Evolutionary conservation across 1,140 invertebrate genomes (phyloP).

Genomic region (Nasonia giraulti): DNA sequence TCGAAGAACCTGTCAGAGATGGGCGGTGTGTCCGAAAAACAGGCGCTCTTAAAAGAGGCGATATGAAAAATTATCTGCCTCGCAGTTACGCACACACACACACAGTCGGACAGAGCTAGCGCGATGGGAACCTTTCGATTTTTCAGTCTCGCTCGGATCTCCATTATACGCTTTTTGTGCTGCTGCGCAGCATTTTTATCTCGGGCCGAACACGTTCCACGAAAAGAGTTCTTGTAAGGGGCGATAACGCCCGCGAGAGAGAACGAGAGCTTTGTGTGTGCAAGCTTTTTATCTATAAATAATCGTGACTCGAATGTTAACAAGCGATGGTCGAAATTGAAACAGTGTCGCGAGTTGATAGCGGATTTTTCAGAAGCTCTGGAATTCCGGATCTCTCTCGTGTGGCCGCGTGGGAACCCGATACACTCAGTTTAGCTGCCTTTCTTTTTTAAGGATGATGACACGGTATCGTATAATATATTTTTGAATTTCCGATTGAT

Average conservation of each 20-base stretch:
- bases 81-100: background rate
- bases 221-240: conserved; percentile 47
- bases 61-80: conserved; percentile 53
- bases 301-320: conserved; percentile 51
- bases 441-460: too few relatives aligned
- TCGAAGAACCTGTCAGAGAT: conserved; percentile 9
- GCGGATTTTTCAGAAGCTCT: conserved; percentile 50
- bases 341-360: conserved; percentile 49
- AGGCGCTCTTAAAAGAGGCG: conserved; percentile 13
- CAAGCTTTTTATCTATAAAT: conserved; percentile 52
- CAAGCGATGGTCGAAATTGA: conserved; percentile 55
- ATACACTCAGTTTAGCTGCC: background rate
- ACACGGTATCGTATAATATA: too few relatives aligned
- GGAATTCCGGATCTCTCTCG: background rate
- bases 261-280: background rate
- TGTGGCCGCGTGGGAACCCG: conserved; percentile 26
- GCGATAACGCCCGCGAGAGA: conserved; percentile 20
- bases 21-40: conserved; percentile 2
- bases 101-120: background rate
- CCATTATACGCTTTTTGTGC: background rate
- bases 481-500: too few relatives aligned
- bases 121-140: conserved; percentile 26
- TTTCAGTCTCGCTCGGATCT: conserved; percentile 1
- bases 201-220: conserved; percentile 40
- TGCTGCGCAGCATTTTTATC: conserved; percentile 28